Conservation (phyloP, 2,113 vertebrate genomes). For the Aix galericulata region DNA sequence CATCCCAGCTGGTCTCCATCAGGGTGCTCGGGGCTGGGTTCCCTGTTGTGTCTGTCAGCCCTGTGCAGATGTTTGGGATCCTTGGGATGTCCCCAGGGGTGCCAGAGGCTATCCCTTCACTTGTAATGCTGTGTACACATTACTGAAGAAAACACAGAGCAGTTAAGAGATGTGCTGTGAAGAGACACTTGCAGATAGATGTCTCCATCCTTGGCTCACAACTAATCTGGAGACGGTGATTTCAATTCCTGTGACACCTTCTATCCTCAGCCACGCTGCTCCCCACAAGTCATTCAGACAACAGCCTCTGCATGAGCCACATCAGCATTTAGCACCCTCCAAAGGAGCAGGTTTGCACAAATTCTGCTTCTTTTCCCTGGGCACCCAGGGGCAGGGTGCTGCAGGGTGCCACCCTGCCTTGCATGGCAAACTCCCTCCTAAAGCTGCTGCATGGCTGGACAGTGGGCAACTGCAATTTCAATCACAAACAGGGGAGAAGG, state of each 20-base stretch:
- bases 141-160: not conserved
- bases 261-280: not conserved
- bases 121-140: not conserved
- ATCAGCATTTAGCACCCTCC: not conserved
- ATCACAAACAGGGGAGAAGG: not conserved
- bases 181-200: not conserved
- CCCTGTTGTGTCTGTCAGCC: not conserved
- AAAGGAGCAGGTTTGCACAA: not conserved
- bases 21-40: not conserved
- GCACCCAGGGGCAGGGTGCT: fast-evolving
- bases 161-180: not conserved
- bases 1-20: not conserved
- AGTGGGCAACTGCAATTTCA: not conserved
- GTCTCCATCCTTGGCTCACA: not conserved
- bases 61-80: not conserved
- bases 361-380: not conserved
- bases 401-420: not conserved
- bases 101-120: fast-evolving
- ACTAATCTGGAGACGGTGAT: not conserved
- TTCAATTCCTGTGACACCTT: constrained; percentile 37
- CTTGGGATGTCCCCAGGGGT: not conserved
- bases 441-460: not conserved
- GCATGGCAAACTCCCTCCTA: not conserved
- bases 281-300: not conserved
- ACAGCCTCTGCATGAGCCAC: not conserved